These are phyloP conservation scores for Eidolon dupreanum DNA, from an alignment of 2,797 vertebrate genomes.

Conservation along the genomic window DNA sequence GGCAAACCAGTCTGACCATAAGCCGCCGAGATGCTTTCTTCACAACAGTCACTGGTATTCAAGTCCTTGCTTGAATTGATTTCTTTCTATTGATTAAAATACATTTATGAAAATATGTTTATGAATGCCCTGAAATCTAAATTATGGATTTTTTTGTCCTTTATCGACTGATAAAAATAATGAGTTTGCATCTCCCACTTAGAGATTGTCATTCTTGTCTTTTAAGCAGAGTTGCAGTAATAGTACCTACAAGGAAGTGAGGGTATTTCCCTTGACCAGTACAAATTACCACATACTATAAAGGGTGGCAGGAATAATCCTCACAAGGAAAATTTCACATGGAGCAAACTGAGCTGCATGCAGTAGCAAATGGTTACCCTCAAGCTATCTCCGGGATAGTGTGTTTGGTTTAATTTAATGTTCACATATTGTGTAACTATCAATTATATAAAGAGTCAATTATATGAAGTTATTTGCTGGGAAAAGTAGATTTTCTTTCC, in stretches of 20 bases:
- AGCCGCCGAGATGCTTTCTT: not conserved
- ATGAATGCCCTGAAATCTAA: not conserved
- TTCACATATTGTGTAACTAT: not conserved
- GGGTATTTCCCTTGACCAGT: not conserved
- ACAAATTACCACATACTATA: not conserved
- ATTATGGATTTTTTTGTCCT: not conserved
- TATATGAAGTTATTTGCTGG: not conserved
- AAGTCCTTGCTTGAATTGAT: not conserved
- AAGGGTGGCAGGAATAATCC: not conserved
- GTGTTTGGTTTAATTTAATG: not conserved
- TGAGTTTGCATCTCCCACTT: not conserved
- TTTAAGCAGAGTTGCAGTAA: not conserved
- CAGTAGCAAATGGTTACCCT: not conserved
- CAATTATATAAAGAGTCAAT: not conserved
- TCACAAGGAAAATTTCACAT: not conserved
- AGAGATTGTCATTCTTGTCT: not conserved
- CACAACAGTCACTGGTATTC: not conserved
- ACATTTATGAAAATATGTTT: constrained; percentile 33
- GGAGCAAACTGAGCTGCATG: not conserved
- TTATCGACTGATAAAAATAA: constrained; percentile 37
- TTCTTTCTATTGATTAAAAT: constrained; percentile 57
- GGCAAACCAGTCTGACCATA: not conserved
- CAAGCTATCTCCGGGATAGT: not conserved
- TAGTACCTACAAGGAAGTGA: not conserved
- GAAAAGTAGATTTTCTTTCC: not conserved